phyloP scores from a whole-genome alignment of 2,113 vertebrate species.

The Labrus mixtus region DNA sequence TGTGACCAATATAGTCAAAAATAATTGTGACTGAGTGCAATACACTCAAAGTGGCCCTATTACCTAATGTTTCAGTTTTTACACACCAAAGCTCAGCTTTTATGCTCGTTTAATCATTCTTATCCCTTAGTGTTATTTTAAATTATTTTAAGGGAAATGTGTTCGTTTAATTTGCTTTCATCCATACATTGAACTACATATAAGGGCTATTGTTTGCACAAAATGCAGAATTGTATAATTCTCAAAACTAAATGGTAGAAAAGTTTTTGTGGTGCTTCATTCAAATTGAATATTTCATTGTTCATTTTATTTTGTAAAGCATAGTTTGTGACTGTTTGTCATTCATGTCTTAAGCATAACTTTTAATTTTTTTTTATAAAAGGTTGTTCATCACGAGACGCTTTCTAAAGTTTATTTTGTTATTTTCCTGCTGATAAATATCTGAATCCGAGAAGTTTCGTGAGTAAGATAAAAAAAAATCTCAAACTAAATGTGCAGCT shows the following conservation, averaged over 20 bases:
- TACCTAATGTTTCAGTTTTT: slow-evolving; percentile 19
- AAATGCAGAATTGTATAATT: slow-evolving; percentile 5
- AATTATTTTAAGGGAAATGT: not conserved
- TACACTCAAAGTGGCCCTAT: not conserved
- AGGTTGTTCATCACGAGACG: slow-evolving; percentile 15
- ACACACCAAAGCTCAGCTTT: not conserved
- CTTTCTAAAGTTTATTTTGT: not conserved
- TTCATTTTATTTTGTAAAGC: not conserved
- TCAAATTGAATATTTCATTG: slow-evolving; percentile 14
- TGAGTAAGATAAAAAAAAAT: slow-evolving; percentile 16
- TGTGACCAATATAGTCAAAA: slow-evolving; percentile 8
- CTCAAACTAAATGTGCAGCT: slow-evolving; percentile 12
- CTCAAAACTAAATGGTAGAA: not conserved
- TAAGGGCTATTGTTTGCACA: slow-evolving; percentile 17
- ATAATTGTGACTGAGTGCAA: not conserved
- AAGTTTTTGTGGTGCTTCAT: slow-evolving; percentile 14
- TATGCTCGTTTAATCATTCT: slow-evolving; percentile 22
- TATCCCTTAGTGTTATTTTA: not conserved
- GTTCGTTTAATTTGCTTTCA: slow-evolving; percentile 14
- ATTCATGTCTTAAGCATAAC: not conserved
- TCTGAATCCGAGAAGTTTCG: slow-evolving; percentile 3
- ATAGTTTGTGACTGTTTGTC: slow-evolving; percentile 6
- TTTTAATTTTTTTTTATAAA: slow-evolving; percentile 31
- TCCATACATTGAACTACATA: not conserved
- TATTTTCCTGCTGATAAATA: slow-evolving; percentile 13